Evolutionary conservation across 2,888 invertebrate species (phyloP).

Genomic region (Drosophila acutilabella): DNA sequence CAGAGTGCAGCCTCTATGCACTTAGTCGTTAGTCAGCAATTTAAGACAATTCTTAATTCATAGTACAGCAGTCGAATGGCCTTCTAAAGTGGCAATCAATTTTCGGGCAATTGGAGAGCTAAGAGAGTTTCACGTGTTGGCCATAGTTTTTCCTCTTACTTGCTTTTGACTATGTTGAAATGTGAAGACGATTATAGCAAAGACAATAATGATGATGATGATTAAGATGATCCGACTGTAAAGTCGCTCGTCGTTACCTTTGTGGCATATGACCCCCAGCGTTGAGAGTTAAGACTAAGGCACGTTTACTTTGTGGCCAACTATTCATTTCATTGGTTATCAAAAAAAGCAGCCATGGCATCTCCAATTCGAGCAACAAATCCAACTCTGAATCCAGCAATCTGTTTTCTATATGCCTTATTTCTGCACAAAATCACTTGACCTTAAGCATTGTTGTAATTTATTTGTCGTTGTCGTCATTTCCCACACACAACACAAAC

Average conservation of each 20-base stretch:
- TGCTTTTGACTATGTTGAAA: conserved; percentile 48
- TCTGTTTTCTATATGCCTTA: conserved; percentile 79
- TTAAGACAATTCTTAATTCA: conserved; percentile 67
- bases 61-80: conserved; percentile 60
- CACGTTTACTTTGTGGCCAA: conserved; percentile 67
- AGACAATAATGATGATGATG: conserved; percentile 10
- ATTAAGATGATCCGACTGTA: conserved; percentile 67
- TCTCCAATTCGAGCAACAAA: conserved; percentile 36
- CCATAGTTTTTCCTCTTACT: conserved; percentile 12
- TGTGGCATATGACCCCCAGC: conserved; percentile 78
- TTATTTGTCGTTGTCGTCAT: conserved; percentile 75
- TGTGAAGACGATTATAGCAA: conserved; percentile 22
- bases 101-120: conserved; percentile 30
- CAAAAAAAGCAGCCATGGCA: conserved; percentile 58
- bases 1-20: conserved; percentile 44
- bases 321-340: conserved; percentile 76
- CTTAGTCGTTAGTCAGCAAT: conserved; percentile 51
- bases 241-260: conserved; percentile 70
- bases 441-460: conserved; percentile 81
- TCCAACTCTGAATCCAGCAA: conserved; percentile 44
- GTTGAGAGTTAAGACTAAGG: conserved; percentile 51
- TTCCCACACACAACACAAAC: conserved; percentile 66
- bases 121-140: conserved; percentile 47
- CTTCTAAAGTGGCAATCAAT: conserved; percentile 78
- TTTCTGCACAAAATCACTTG: conserved; percentile 78